Evolutionary conservation across 1,140 invertebrate genomes (phyloP).

Genomic region (Meloidogyne chitwoodi): DNA sequence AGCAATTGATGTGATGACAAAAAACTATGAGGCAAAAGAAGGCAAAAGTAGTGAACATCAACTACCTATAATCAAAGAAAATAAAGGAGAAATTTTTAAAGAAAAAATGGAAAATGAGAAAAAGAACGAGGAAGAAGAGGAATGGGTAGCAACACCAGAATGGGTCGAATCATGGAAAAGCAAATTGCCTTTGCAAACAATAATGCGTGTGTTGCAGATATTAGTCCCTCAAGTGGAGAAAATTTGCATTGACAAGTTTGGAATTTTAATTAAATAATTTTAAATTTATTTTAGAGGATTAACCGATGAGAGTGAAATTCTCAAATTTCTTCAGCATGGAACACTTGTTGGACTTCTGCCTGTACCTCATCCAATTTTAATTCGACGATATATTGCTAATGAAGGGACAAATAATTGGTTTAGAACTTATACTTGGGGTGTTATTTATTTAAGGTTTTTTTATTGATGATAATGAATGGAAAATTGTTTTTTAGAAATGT

Average conservation of each 20-base stretch:
- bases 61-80: constrained; percentile 64
- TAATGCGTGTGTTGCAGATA: constrained; percentile 95
- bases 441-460: constrained; percentile 85
- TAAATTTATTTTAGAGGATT: constrained; percentile 72
- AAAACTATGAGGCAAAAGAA: constrained; percentile 1
- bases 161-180: constrained; percentile 93
- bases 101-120: background rate
- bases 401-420: constrained; percentile 97
- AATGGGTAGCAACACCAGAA: constrained; percentile 79
- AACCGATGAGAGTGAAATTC: constrained; percentile 97
- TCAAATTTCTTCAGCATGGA: constrained; percentile 97
- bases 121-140: constrained; percentile 11
- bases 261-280: background rate
- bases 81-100: constrained; percentile 15
- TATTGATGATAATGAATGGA: constrained; percentile 23
- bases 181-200: constrained; percentile 93
- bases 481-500: constrained; percentile 72
- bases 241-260: constrained; percentile 97
- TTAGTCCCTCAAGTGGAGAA: constrained; percentile 98
- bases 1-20: constrained; percentile 84
- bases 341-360: constrained; percentile 93
- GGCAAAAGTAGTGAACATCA: constrained; percentile 56
- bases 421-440: constrained; percentile 94
- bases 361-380: constrained; percentile 96
- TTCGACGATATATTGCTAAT: constrained; percentile 97